These are phyloP conservation scores for Oscarella lobularis DNA, from an alignment of 37 sponge, comb jelly and placozoan genomes.

Conservation along the genomic window DNA sequence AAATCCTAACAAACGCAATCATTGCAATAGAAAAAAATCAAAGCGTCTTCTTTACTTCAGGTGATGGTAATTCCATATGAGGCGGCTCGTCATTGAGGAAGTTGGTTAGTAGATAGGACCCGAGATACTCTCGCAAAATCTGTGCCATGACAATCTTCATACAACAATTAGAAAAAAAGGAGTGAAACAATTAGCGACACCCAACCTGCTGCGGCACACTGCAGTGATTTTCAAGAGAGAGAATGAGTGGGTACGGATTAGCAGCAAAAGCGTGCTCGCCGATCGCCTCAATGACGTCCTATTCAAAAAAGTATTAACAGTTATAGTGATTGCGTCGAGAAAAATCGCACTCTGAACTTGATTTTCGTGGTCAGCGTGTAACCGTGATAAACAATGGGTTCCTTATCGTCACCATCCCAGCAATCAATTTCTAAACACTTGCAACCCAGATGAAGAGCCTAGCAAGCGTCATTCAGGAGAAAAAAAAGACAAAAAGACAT, in stretches of 20 bases:
- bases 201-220: slow-evolving; percentile 18
- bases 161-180: neutral
- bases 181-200: slow-evolving; percentile 9
- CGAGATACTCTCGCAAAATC: neutral
- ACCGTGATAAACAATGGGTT: slow-evolving; percentile 87
- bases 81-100: neutral
- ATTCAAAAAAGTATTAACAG: neutral
- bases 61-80: neutral
- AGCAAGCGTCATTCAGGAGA: neutral
- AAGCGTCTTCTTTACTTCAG: slow-evolving; percentile 2
- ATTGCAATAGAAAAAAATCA: no score
- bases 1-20: slow-evolving; percentile 15
- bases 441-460: slow-evolving; percentile 10
- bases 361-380: slow-evolving; percentile 84
- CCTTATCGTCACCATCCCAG: slow-evolving; percentile 88
- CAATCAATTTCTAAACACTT: slow-evolving; percentile 38
- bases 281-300: slow-evolving; percentile 31
- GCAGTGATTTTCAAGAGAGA: slow-evolving; percentile 33
- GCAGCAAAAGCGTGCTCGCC: slow-evolving; percentile 17
- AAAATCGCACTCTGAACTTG: slow-evolving; percentile 29
- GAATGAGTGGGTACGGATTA: slow-evolving; percentile 25
- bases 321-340: neutral
- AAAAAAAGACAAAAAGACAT: neutral
- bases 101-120: neutral
- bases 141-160: neutral